Evolutionary conservation across 2,797 vertebrate species (phyloP), one percentile per base, ranked within the genome.

Genomic region (Lacerta bilineata): DNA sequence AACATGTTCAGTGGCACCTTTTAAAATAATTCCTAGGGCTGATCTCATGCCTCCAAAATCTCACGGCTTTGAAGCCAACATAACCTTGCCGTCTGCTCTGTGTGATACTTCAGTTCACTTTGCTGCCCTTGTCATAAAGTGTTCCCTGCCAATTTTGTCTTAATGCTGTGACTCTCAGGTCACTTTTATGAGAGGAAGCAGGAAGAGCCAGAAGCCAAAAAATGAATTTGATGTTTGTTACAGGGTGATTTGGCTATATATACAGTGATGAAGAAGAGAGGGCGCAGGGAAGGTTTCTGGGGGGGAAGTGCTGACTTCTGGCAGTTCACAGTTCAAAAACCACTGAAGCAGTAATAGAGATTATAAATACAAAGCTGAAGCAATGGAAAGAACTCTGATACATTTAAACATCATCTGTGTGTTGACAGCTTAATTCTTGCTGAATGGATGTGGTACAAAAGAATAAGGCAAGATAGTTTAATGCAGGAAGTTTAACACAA

Each of bases 381-480:
- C 33, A 59, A 1, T n/a, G 25, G 33, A 83, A 68, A 83, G 23
- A 76, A 50, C 41, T 76, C 43, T 78, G 15, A 64, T 6, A 18
- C 27, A 69, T 33, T 39, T 41, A 20, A 78, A 78, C 75, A 76
- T 77, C 61, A 83, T 88, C 72, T 88, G 43, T 33, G 36, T 33
- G 66, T 43, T 76, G 46, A 83, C 72, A 71, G 75, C 55, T 84
- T 71, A 72, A 72, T 88, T 79, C 29, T 27, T 79, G 46, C 41
- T n/a, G 23, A 79, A 84, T 71, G 50, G 81, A 77, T 83, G 55
- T 69, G 20, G 10, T 86, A 86, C 29, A 83, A 71, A 50, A 68
- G 33, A 77, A 46, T 39, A n/a, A 36, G 17, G 15, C 25, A 55
- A 78, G 64, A 66, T 55, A 68, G 36, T n/a, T 78, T 55, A 69